Evolutionary conservation across 2,797 vertebrate species (phyloP).

Genomic region (Microtus obscurus): DNA sequence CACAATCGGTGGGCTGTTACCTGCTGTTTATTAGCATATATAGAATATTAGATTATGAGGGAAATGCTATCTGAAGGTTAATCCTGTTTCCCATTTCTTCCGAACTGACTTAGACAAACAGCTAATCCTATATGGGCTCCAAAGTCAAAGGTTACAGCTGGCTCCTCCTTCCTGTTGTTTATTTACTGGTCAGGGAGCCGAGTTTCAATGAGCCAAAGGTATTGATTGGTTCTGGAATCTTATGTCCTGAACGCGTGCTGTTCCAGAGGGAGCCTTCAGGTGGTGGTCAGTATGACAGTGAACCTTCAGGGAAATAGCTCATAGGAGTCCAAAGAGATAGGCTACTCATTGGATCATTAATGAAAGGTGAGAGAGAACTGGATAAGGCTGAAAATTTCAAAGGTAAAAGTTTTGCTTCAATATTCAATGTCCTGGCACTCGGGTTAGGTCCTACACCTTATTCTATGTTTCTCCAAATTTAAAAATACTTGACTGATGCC

Average conservation of each 20-base stretch:
- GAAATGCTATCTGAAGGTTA: not conserved
- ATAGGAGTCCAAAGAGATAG: not conserved
- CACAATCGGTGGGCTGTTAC: not conserved
- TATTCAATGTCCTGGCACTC: not conserved
- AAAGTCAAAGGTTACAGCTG: not conserved
- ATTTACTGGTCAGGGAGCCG: not conserved
- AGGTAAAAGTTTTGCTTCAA: not conserved
- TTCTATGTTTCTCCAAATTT: slow-evolving; percentile 25
- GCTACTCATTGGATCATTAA: not conserved
- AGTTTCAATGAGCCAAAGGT: not conserved
- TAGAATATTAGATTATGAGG: not conserved
- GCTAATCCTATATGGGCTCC: not conserved
- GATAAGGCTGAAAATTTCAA: not conserved
- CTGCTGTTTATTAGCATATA: not conserved
- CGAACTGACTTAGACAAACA: not conserved
- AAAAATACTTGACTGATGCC: not conserved
- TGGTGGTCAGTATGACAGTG: not conserved
- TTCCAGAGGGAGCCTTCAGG: not conserved
- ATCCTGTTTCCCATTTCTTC: not conserved
- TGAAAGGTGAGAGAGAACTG: not conserved
- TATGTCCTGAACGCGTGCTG: not conserved
- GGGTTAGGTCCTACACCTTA: not conserved
- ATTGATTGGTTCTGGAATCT: not conserved
- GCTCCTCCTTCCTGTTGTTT: not conserved
- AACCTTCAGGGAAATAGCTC: not conserved